Evolutionary conservation across 2,113 vertebrate species (phyloP).

Genomic region (Diphyllodes magnificus): DNA sequence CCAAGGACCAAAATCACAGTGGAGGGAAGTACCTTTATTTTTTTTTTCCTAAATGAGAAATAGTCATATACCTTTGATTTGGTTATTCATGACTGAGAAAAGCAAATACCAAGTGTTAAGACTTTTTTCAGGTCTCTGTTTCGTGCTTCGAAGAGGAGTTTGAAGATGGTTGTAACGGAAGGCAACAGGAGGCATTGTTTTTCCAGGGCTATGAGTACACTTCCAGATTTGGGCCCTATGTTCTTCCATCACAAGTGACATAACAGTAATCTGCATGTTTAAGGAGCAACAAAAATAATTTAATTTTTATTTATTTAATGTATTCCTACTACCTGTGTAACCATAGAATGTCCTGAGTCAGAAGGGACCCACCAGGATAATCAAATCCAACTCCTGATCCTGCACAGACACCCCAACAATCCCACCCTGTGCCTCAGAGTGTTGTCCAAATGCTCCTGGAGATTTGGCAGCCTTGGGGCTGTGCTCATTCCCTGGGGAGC

Average conservation of each 20-base stretch:
- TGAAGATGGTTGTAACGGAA: neutral
- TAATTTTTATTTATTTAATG: neutral
- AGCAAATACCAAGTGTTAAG: neutral
- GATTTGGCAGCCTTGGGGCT: neutral
- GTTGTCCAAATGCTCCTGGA: rapidly evolving
- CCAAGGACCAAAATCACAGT: neutral
- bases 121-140: neutral
- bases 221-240: neutral
- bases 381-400: rapidly evolving
- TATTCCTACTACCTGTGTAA: neutral
- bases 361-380: neutral
- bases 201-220: neutral
- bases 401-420: neutral
- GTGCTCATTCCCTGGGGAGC: neutral
- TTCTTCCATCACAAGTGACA: neutral
- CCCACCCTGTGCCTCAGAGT: neutral
- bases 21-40: neutral
- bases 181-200: neutral
- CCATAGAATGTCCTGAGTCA: neutral
- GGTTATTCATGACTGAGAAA: neutral
- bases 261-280: neutral
- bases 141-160: neutral
- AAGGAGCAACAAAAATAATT: neutral
- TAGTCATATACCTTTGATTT: neutral
- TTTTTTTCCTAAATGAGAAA: neutral